Conservation (phyloP, 2,113 vertebrate species). For the Polypterus bichir region DNA sequence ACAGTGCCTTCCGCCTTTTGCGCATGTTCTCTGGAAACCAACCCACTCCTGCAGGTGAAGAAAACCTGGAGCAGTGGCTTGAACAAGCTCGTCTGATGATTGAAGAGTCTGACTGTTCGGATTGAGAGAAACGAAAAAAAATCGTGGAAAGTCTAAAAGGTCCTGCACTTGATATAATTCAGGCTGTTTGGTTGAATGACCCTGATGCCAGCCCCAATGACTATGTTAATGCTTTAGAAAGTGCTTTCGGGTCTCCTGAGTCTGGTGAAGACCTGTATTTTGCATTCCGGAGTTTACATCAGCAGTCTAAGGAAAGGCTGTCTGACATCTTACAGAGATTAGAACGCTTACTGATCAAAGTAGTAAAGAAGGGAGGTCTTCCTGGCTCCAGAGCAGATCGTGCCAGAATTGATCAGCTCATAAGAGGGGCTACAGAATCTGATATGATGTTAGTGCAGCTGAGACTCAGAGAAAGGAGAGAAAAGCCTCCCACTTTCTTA, state of each 20-base stretch:
- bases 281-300: constrained; percentile 7
- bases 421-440: no score
- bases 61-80: constrained; percentile 16
- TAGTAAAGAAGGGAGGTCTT: no score
- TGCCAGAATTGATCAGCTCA: no score
- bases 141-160: constrained; percentile 14
- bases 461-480: no score
- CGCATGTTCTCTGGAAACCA: no score
- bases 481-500: no score
- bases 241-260: constrained; percentile 12
- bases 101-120: constrained; percentile 14
- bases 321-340: no score
- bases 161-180: constrained; percentile 3
- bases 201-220: constrained; percentile 8
- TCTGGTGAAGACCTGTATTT: constrained; percentile 12
- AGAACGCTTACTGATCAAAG: no score
- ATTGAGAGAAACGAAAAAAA: constrained; percentile 8
- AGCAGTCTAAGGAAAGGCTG: constrained; percentile 3
- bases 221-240: constrained; percentile 10
- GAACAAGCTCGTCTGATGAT: constrained; percentile 15
- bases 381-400: no score
- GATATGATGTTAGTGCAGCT: no score
- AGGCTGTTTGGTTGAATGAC: constrained; percentile 6
- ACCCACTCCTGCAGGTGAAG: no score
- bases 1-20: no score